Percentiles rank a stretch among this genome's conserved stretches.
These are phyloP conservation scores for Taeniopygia guttata DNA, from an alignment of 2,797 vertebrate genomes.

Conservation along the genomic window DNA sequence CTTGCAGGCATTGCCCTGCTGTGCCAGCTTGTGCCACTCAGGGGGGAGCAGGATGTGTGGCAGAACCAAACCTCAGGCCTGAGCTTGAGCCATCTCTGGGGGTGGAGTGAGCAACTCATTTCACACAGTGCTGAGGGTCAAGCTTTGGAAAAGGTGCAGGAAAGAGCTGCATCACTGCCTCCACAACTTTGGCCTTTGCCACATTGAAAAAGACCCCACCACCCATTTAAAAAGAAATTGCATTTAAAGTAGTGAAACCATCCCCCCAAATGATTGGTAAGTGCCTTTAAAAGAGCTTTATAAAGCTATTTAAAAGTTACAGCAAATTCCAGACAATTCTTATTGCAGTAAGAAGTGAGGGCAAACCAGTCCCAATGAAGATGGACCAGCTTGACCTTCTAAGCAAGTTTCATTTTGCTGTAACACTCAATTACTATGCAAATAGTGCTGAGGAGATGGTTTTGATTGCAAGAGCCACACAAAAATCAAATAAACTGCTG, in stretches of 20 bases:
- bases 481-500: not conserved
- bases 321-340: not conserved
- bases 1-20: not conserved
- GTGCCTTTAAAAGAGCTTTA: not conserved
- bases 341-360: not conserved
- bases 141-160: not conserved
- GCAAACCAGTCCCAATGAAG: not conserved
- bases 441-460: not conserved
- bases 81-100: not conserved
- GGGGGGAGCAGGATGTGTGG: fast-evolving
- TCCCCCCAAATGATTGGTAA: too few species aligned
- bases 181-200: not conserved
- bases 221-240: not conserved
- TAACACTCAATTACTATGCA: not conserved
- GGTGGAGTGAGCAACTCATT: fast-evolving
- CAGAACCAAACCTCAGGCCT: not conserved
- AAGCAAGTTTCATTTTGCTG: not conserved
- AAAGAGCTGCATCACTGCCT: not conserved
- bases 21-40: fast-evolving
- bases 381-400: not conserved
- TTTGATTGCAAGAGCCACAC: not conserved
- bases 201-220: not conserved
- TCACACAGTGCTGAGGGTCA: fast-evolving
- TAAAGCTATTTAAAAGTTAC: not conserved
- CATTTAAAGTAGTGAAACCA: not conserved